These are phyloP conservation scores for Chrysemys picta DNA, from an alignment of 2,113 vertebrate species.

Conservation along the genomic window DNA sequence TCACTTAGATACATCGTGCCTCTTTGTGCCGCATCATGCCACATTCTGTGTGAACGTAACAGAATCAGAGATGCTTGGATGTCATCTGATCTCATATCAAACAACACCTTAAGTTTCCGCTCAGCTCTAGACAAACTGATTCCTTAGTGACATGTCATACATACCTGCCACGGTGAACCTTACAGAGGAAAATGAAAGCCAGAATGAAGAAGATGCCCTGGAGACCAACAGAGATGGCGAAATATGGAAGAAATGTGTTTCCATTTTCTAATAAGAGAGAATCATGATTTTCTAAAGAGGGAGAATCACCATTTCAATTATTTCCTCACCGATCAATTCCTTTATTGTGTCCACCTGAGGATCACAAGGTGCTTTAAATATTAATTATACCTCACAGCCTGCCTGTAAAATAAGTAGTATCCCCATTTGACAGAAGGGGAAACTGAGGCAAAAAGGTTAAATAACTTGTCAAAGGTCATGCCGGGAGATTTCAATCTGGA, in stretches of 20 bases:
- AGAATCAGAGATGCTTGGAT: not conserved
- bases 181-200: conserved; percentile 36
- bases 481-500: not conserved
- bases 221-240: not conserved
- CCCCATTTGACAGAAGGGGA: not conserved
- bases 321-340: not conserved
- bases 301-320: not conserved
- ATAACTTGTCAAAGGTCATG: not conserved
- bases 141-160: not conserved
- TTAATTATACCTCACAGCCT: not conserved
- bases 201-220: conserved; percentile 17
- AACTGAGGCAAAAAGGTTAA: not conserved
- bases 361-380: not conserved
- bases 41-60: not conserved
- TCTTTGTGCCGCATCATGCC: not conserved
- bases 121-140: not conserved
- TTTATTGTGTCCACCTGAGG: not conserved
- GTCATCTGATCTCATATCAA: not conserved
- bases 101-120: not conserved
- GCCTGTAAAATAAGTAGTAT: not conserved
- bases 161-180: conserved; percentile 62
- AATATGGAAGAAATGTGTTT: accelerated
- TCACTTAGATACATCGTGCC: not conserved
- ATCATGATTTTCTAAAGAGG: not conserved
- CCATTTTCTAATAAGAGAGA: conserved; percentile 45